Percentiles rank a stretch among this genome's conserved stretches.
These are phyloP conservation scores for Pomacea maculata DNA, from an alignment of 1,140 invertebrate species.

Conservation along the genomic window DNA sequence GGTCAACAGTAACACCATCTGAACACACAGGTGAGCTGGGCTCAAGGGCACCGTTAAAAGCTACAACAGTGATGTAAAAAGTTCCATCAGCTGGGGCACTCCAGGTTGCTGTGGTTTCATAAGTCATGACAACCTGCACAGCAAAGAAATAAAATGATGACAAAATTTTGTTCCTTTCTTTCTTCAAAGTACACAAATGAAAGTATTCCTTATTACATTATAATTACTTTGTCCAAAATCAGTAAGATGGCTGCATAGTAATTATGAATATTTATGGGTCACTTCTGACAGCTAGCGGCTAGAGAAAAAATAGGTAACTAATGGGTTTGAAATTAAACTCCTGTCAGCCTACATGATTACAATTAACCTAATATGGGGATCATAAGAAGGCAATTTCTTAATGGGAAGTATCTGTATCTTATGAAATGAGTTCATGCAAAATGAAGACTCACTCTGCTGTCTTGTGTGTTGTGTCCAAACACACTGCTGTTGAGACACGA, in stretches of 20 bases:
- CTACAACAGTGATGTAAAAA: constrained; percentile 41
- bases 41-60: constrained; percentile 41
- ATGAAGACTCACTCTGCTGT: constrained; percentile 4
- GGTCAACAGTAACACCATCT: constrained; percentile 40
- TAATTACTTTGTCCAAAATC: too few relatives aligned
- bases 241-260: too few relatives aligned
- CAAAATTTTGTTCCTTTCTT: too few relatives aligned
- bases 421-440: not conserved
- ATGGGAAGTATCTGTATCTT: not conserved
- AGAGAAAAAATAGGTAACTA: not conserved
- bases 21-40: constrained; percentile 41
- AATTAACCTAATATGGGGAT: not conserved
- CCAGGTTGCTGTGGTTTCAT: constrained; percentile 22
- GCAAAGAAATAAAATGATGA: too few relatives aligned
- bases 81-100: constrained; percentile 24
- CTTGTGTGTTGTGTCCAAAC: constrained; percentile 22
- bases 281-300: not conserved
- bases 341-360: not conserved
- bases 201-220: too few relatives aligned
- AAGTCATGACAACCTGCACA: constrained; percentile 31
- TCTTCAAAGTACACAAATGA: too few relatives aligned
- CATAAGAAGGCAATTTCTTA: not conserved
- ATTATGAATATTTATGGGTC: too few relatives aligned
- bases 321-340: not conserved
- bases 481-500: constrained; percentile 19